Evolutionary conservation across 2,113 vertebrate species (phyloP), one percentile per base, ranked within the genome.

Genomic region (Hipposideros armiger): DNA sequence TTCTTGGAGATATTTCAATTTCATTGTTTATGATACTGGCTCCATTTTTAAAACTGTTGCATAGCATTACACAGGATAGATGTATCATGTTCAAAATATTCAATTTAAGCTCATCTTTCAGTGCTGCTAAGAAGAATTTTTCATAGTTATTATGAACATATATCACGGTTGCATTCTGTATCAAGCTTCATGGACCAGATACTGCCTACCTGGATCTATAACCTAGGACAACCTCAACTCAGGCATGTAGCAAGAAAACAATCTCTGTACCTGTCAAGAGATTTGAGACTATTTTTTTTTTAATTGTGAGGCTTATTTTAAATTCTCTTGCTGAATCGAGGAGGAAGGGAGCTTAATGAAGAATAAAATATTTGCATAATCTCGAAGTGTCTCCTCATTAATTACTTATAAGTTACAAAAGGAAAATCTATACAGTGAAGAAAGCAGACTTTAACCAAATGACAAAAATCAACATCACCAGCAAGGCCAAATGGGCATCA

Each of bases 1-100:
- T 91, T 92, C 92, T 95, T 95, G 45, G 58, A 93, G 70, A 69
- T 83, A 94, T 93, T 95, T 96, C 74, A 56, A 83, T 85, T 96
- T 97, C 28, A 94, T 47, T 67, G 67, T 72, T 56, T 95, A 73
- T 77, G 76, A 92, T 92, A 72, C 24, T n/a, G 36, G 69, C 91
- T 94, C 58, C 19, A 32, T 93, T 92, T 96, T 77, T 32, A 92
- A 84, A 83, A 90, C 22, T 74, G 45, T 95, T 94, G n/a, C 52
- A 92, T 62, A 90, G 52, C 76, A 87, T 95, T 87, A 72, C n/a
- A 66, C 77, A 32, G 62, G 42, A 52, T 91, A 69, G 42, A 73
- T 89, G 22, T 66, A 83, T 85, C 42, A 89, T 76, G 94, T 88
- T 58, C 74, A 32, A 86, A 89, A 94, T 82, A 89, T 7, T 42